phyloP scores from a whole-genome alignment of 1,140 invertebrate genomes.

The Tetragnatha versicolor region DNA sequence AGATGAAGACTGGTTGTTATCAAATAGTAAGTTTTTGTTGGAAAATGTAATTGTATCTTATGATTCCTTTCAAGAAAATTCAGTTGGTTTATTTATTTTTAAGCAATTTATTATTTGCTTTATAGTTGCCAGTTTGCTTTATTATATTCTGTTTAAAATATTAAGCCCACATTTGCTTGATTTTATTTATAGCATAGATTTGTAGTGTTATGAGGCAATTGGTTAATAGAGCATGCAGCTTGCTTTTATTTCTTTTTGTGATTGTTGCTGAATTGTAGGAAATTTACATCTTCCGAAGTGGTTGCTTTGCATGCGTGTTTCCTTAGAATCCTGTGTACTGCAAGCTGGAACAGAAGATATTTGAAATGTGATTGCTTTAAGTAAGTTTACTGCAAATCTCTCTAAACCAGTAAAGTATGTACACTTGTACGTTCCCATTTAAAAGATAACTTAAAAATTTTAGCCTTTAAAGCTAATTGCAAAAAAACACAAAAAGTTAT shows the following conservation, averaged over 20 bases:
- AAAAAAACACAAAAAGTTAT: too few species aligned
- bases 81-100: background rate
- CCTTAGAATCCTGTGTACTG: conserved; percentile 38
- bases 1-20: conserved; percentile 44
- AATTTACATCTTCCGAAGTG: conserved; percentile 51
- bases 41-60: too few species aligned
- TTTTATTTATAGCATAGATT: conserved; percentile 37
- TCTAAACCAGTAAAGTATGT: too few species aligned
- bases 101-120: conserved; percentile 26
- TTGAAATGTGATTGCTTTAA: conserved; percentile 20
- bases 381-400: conserved; percentile 28
- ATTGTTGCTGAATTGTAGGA: conserved; percentile 54
- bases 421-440: too few species aligned
- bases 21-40: conserved; percentile 55
- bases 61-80: background rate
- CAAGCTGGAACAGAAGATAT: conserved; percentile 13
- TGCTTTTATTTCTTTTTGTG: conserved; percentile 56
- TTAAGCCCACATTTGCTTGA: conserved; percentile 12
- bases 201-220: conserved; percentile 22
- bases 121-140: conserved; percentile 12
- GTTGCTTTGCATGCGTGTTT: conserved; percentile 55
- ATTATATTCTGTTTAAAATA: conserved; percentile 13
- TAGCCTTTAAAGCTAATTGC: too few species aligned
- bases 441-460: too few species aligned
- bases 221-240: conserved; percentile 46